phyloP scores from a whole-genome alignment of 2,113 vertebrate species.

The Esox niger region DNA sequence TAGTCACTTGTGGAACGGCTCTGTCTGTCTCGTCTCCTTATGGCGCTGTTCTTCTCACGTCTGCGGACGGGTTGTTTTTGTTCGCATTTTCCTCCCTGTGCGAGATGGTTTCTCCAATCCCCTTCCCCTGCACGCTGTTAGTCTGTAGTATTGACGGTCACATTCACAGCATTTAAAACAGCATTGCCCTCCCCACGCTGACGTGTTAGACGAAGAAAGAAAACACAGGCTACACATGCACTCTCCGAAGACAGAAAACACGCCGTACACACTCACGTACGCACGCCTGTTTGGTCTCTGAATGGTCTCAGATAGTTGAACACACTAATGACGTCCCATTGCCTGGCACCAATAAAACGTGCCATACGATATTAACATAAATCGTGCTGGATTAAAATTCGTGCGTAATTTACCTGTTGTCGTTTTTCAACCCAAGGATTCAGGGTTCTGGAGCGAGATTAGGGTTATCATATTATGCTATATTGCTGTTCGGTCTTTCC shows the following conservation, averaged over 20 bases:
- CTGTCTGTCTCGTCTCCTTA: not conserved
- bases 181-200: conserved; percentile 69
- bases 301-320: not conserved
- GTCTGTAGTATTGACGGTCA: conserved; percentile 69
- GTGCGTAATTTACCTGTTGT: too few relatives aligned
- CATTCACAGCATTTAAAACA: conserved; percentile 73
- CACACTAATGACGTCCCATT: too few relatives aligned
- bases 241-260: too few relatives aligned
- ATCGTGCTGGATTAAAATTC: too few relatives aligned
- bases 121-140: conserved; percentile 46
- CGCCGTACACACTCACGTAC: conserved; percentile 14
- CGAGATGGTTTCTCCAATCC: conserved; percentile 24
- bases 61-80: conserved; percentile 37
- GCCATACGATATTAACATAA: too few relatives aligned
- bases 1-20: conserved; percentile 38
- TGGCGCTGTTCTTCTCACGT: conserved; percentile 34
- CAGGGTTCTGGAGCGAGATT: too few relatives aligned
- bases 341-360: too few relatives aligned
- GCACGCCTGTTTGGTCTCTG: not conserved
- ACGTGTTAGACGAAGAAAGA: conserved; percentile 48
- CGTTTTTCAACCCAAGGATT: not conserved
- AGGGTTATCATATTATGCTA: too few relatives aligned
- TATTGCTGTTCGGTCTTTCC: too few relatives aligned
- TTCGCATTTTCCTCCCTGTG: conserved; percentile 46
- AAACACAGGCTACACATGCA: conserved; percentile 18